Percentiles rank a stretch among this genome's conserved stretches.
Conservation (phyloP, 2,113 vertebrate species). For the Mustela nigripes region DNA sequence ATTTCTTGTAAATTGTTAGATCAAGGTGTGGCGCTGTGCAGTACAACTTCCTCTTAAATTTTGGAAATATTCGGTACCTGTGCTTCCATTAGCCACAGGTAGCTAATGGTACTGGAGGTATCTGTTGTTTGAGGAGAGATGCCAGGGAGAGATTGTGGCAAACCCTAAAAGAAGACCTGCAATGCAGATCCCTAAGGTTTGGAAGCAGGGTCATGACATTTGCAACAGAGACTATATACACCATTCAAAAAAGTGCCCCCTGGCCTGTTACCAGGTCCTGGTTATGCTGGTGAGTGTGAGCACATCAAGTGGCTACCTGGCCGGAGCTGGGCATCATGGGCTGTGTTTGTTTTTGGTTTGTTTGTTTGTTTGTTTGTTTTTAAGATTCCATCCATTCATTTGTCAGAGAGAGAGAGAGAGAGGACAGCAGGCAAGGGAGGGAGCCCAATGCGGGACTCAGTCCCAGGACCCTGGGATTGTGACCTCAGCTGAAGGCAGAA, state of each 20-base stretch:
- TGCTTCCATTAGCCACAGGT: neutral
- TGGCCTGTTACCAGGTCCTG: neutral
- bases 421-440: no score
- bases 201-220: neutral
- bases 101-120: neutral
- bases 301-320: neutral
- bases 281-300: neutral
- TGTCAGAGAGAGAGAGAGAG: no score
- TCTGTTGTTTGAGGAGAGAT: neutral
- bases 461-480: no score
- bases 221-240: neutral
- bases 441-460: no score
- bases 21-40: neutral
- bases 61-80: neutral
- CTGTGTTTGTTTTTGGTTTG: no score
- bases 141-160: neutral
- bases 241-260: neutral
- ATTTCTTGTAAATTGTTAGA: neutral
- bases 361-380: no score
- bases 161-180: neutral
- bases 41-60: neutral
- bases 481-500: no score
- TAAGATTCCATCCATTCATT: no score
- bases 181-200: neutral
- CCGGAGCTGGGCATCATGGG: neutral